Percentiles rank a stretch among this genome's conserved stretches.
These are phyloP conservation scores for Hetaerina titia DNA, from an alignment of 2,888 invertebrate genomes.

Conservation along the genomic window DNA sequence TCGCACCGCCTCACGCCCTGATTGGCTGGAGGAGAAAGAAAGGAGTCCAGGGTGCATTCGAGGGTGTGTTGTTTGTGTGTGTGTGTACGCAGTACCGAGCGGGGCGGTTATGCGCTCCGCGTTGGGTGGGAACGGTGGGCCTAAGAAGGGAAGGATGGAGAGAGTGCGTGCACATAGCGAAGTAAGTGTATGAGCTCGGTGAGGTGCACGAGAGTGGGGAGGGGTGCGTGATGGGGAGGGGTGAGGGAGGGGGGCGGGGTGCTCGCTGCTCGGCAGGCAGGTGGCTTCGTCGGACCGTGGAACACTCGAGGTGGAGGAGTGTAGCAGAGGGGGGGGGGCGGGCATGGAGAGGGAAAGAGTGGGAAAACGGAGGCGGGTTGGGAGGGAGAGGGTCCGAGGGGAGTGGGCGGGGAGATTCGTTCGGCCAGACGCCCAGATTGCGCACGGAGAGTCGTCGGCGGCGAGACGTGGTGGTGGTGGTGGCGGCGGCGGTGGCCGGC, in stretches of 20 bases:
- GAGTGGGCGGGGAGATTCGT: background rate
- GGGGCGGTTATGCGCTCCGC: too few species aligned
- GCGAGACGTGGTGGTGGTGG: background rate
- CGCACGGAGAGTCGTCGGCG: background rate
- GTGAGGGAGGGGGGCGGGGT: background rate
- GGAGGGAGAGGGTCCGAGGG: background rate
- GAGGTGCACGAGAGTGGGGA: background rate
- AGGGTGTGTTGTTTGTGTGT: too few species aligned
- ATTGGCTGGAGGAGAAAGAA: too few species aligned
- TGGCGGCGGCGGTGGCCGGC: background rate
- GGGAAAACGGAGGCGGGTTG: too few species aligned
- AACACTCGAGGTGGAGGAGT: background rate
- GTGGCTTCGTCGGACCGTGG: conserved; percentile 45
- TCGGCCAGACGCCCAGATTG: conserved; percentile 4
- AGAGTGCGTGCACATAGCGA: background rate
- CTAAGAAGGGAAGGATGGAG: background rate
- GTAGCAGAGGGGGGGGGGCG: too few species aligned
- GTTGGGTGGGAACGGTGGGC: background rate
- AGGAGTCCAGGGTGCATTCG: too few species aligned
- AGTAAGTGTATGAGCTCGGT: background rate
- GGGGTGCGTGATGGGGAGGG: background rate
- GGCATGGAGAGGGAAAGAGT: background rate
- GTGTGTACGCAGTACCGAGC: too few species aligned
- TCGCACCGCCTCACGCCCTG: too few species aligned
- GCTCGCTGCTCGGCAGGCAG: conserved; percentile 13